Conservation (phyloP, 2,113 vertebrate species). For the Actinemys pallida region DNA sequence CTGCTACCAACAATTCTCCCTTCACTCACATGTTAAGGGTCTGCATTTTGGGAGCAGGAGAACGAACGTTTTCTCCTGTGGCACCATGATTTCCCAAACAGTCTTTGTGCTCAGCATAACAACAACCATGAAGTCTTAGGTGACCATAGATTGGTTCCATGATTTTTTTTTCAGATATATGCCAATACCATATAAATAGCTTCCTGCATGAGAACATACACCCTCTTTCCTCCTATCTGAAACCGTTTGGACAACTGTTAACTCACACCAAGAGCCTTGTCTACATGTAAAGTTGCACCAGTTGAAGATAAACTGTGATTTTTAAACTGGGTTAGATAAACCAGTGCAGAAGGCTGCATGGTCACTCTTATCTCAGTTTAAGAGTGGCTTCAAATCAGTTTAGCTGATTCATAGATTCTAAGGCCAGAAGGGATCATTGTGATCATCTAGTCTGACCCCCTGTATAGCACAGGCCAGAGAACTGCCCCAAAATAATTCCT, state of each 20-base stretch:
- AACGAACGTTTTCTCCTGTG: background rate
- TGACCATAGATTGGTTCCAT: background rate
- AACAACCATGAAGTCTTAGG: background rate
- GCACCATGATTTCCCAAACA: background rate
- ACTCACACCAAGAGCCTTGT: background rate
- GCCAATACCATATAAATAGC: background rate
- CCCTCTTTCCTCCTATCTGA: background rate
- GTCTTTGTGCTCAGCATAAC: background rate
- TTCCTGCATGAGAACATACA: background rate
- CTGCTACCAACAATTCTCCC: background rate
- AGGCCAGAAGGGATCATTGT: too few species aligned
- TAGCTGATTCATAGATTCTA: too few species aligned
- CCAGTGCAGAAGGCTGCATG: background rate
- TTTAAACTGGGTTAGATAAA: background rate
- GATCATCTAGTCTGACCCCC: too few species aligned
- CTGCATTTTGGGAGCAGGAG: background rate
- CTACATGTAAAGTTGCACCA: background rate
- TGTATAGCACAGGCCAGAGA: too few species aligned
- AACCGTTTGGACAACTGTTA: background rate
- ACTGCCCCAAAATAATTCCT: too few species aligned
- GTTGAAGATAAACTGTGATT: background rate
- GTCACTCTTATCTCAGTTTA: too few species aligned
- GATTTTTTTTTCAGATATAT: background rate
- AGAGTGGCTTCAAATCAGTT: too few species aligned
- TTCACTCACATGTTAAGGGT: background rate